phyloP scores from a whole-genome alignment of 2,797 vertebrate genomes.

The Cuniculus paca region DNA sequence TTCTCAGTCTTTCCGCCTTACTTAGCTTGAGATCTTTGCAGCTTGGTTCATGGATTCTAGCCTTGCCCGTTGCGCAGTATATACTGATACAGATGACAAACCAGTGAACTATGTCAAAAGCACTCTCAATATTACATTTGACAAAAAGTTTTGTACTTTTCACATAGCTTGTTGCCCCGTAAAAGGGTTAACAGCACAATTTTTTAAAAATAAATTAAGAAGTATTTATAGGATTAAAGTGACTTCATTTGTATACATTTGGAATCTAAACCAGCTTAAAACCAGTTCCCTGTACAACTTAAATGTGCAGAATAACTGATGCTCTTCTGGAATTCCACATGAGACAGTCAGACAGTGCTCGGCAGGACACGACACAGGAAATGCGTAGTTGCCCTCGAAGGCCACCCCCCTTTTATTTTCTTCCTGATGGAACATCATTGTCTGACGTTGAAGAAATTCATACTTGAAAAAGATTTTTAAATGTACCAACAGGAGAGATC shows the following conservation, averaged over 20 bases:
- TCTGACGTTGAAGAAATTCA: slow-evolving; percentile 77
- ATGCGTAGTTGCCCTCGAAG: slow-evolving; percentile 79
- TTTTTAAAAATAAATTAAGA: slow-evolving; percentile 93
- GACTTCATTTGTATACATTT: slow-evolving; percentile 94
- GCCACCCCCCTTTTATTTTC: slow-evolving; percentile 62
- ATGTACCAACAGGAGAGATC: slow-evolving; percentile 75
- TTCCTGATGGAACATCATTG: slow-evolving; percentile 79
- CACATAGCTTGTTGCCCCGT: slow-evolving; percentile 91
- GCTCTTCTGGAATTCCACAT: slow-evolving; percentile 85
- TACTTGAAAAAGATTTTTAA: slow-evolving; percentile 72
- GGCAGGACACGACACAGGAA: slow-evolving; percentile 83
- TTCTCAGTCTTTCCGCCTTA: slow-evolving; percentile 92
- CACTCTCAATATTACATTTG: slow-evolving; percentile 91
- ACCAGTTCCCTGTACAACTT: slow-evolving; percentile 84
- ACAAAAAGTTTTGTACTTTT: slow-evolving; percentile 94
- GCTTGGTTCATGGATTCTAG: slow-evolving; percentile 94
- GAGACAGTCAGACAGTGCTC: slow-evolving; percentile 85
- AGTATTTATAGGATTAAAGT: slow-evolving; percentile 94
- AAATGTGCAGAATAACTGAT: slow-evolving; percentile 84
- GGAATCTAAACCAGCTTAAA: slow-evolving; percentile 91
- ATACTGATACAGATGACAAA: slow-evolving; percentile 90
- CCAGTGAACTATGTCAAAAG: slow-evolving; percentile 91
- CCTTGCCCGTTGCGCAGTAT: slow-evolving; percentile 91
- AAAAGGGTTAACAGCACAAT: slow-evolving; percentile 93
- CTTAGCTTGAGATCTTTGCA: slow-evolving; percentile 94